A percentile compares a stretch with the other conserved stretches of the same genome.
These are phyloP conservation scores for Tenthredo livida DNA, from an alignment of 2,888 invertebrate species.

Conservation along the genomic window DNA sequence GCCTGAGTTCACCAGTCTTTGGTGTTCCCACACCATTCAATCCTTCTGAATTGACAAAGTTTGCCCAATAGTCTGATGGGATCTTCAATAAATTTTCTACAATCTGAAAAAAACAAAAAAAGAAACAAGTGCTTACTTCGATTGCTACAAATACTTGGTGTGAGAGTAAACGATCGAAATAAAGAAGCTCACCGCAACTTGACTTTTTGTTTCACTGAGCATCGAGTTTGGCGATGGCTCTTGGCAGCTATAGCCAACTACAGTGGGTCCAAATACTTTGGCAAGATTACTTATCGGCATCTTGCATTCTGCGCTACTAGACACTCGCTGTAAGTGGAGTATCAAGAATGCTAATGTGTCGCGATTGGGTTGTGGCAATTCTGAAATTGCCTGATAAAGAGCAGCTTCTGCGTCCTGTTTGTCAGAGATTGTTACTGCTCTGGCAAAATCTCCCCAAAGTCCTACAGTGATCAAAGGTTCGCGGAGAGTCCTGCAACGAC, in stretches of 20 bases:
- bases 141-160: background rate
- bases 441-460: conserved; percentile 90
- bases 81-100: conserved; percentile 86
- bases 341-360: conserved; percentile 97
- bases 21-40: conserved; percentile 69
- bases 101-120: conserved; percentile 78
- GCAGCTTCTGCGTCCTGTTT: conserved; percentile 83
- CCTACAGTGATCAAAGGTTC: conserved; percentile 93
- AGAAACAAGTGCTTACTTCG: conserved; percentile 6
- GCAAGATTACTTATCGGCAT: conserved; percentile 95
- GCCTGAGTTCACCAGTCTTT: conserved; percentile 71
- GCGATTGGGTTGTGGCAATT: conserved; percentile 94
- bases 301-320: conserved; percentile 90
- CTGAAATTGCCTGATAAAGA: conserved; percentile 88
- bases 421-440: conserved; percentile 82
- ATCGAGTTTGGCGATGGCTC: conserved; percentile 87
- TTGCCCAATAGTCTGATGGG: conserved; percentile 88
- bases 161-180: background rate
- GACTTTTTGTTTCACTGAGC: conserved; percentile 88
- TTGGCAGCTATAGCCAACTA: conserved; percentile 92
- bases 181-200: conserved; percentile 83
- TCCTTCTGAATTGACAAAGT: conserved; percentile 82
- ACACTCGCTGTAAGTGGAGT: conserved; percentile 93
- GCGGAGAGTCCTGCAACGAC: conserved; percentile 81
- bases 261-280: conserved; percentile 95